Evolutionary conservation across 2,113 vertebrate genomes (phyloP), one percentile per base, ranked within the genome.

Genomic region (Callopanchax toddi): DNA sequence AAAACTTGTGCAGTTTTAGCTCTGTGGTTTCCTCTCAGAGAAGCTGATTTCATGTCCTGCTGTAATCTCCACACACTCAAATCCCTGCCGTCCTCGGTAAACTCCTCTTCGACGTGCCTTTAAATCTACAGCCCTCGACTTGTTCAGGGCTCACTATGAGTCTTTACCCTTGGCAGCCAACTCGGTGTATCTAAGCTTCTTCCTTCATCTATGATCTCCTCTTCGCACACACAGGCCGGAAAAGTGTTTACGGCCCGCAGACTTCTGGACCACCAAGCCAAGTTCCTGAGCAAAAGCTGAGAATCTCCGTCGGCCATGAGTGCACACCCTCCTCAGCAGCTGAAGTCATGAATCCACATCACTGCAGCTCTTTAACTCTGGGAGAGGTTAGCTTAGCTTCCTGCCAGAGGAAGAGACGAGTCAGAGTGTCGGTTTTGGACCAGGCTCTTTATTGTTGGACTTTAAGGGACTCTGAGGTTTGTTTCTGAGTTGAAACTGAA

Each of bases 181-280:
- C 29, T 32, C 29, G 10, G 29, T 32, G 29, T 5, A 25, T 76
- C 68, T 71, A 71, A 76, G 68, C 74, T 44, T 57, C 49, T 29
- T 60, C 55, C 71, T 69, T 23, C 77, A 59, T 58, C 62, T 48
- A 23, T 50, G 67, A 62, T 42, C 63, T 74, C 66, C 11, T 37
- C 40, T 23, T 1, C 12, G 58, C 26, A 10, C 67, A 4, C 15
- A 13, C 59, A 40, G 26, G 10, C 46, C 53, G 53, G 62, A 55
- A 43, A 45, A 25, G 61, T n/a, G 49, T 52, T 48, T 23, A 49
- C 23, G 13, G 45, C 55, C 63, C 37, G 20, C 53, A 23, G 44
- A 62, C 67, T 42, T 0, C 56, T 2, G 57, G 74, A 52, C 77
- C 54, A 50, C 25, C 64, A 22, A 39, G 37, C 26, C 61, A 13